Evolutionary conservation across 2,888 invertebrate genomes (phyloP).

Genomic region (Pelosia muscerda): DNA sequence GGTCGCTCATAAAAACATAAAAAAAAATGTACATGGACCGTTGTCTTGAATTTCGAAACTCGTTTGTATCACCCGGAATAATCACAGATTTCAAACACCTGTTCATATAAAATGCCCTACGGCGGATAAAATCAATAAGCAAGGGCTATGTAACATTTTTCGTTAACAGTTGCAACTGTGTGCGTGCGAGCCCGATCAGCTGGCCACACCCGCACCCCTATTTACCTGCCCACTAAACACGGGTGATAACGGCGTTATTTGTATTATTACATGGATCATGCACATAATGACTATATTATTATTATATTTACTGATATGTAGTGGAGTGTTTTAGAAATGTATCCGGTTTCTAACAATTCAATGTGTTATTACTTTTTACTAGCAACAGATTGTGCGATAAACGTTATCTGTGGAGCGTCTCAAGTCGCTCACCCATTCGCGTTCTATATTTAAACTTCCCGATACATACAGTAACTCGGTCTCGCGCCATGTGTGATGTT

Average conservation of each 20-base stretch:
- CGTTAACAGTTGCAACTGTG: slow-evolving; percentile 71
- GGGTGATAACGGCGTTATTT: slow-evolving; percentile 21
- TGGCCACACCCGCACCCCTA: slow-evolving; percentile 74
- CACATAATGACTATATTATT: slow-evolving; percentile 30
- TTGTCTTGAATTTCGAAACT: slow-evolving; percentile 19
- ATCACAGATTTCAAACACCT: slow-evolving; percentile 62
- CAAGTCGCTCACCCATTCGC: slow-evolving; percentile 58
- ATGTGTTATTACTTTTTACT: slow-evolving; percentile 40
- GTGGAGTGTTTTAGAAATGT: slow-evolving; percentile 37
- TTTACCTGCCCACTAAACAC: slow-evolving; percentile 36
- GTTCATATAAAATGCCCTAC: slow-evolving; percentile 57
- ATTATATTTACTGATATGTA: slow-evolving; percentile 29
- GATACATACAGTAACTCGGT: slow-evolving; percentile 66
- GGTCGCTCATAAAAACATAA: neutral
- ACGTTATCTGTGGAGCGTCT: slow-evolving; percentile 64
- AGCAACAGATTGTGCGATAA: slow-evolving; percentile 57
- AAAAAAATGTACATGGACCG: neutral
- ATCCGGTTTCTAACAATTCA: slow-evolving; percentile 41
- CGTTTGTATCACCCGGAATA: slow-evolving; percentile 39
- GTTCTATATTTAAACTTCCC: slow-evolving; percentile 75
- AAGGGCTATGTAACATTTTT: slow-evolving; percentile 57
- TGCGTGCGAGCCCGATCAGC: slow-evolving; percentile 72
- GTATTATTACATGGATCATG: slow-evolving; percentile 30
- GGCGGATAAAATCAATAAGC: slow-evolving; percentile 76
- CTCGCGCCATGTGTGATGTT: slow-evolving; percentile 68